Conservation (phyloP, 1,140 invertebrate genomes). For the Drosophila biarmipes region DNA sequence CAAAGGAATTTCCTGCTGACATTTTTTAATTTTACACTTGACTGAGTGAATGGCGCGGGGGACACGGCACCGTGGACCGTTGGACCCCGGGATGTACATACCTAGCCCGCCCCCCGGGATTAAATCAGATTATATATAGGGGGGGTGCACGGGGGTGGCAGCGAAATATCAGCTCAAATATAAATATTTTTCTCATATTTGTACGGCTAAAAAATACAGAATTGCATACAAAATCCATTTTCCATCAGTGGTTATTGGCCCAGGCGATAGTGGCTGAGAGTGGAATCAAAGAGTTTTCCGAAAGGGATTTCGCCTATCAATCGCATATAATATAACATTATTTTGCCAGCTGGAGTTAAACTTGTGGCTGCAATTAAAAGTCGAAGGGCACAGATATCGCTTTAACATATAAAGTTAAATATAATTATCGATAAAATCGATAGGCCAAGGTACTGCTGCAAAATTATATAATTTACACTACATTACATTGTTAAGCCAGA, state of each 20-base stretch:
- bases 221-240: slow-evolving; percentile 12
- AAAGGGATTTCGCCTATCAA: background rate
- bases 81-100: background rate
- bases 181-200: slow-evolving; percentile 36
- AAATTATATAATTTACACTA: too few species aligned
- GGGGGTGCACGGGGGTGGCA: background rate
- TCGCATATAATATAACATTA: slow-evolving; percentile 9
- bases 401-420: too few species aligned
- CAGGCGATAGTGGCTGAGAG: slow-evolving; percentile 7
- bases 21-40: slow-evolving; percentile 82
- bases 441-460: too few species aligned
- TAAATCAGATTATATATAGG: slow-evolving; percentile 61
- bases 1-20: slow-evolving; percentile 81
- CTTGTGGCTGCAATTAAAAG: background rate
- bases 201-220: slow-evolving; percentile 4
- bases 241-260: slow-evolving; percentile 31
- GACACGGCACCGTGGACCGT: background rate
- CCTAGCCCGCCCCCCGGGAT: slow-evolving; percentile 20
- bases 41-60: slow-evolving; percentile 57
- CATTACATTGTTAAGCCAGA: too few species aligned
- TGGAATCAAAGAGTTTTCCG: slow-evolving; percentile 32
- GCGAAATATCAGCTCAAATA: slow-evolving; percentile 27
- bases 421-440: too few species aligned
- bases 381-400: background rate
- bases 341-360: background rate